Evolutionary conservation across 2,888 invertebrate species (phyloP).

Genomic region (Spilosoma lubricipeda): DNA sequence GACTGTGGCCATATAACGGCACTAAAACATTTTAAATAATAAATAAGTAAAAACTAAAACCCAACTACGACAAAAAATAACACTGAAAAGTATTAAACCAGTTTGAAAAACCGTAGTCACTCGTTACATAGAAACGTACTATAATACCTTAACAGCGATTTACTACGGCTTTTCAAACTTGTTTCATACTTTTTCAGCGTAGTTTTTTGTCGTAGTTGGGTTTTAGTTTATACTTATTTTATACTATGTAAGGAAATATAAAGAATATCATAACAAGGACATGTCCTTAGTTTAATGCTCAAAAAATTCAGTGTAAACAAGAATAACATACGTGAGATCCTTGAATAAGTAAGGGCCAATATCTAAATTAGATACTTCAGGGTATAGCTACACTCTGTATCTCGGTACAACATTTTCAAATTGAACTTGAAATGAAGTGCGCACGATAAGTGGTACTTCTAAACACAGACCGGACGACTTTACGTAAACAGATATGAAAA

Average conservation of each 20-base stretch:
- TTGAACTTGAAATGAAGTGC: background rate
- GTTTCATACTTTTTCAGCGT: too few relatives aligned
- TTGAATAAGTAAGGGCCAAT: background rate
- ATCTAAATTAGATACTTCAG: background rate
- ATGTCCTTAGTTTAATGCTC: constrained; percentile 2
- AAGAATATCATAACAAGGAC: background rate
- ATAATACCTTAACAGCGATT: too few relatives aligned
- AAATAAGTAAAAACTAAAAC: too few relatives aligned
- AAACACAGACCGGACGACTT: background rate
- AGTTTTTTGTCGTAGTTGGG: too few relatives aligned
- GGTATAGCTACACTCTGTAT: background rate
- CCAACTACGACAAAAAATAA: too few relatives aligned
- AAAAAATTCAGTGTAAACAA: background rate
- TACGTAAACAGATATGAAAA: background rate
- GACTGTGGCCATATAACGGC: too few relatives aligned
- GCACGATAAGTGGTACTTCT: background rate
- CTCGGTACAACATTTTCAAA: background rate
- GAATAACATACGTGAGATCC: background rate
- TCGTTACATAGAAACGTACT: too few relatives aligned
- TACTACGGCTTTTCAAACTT: too few relatives aligned
- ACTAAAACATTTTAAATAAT: too few relatives aligned
- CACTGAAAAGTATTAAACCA: too few relatives aligned
- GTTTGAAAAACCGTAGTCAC: too few relatives aligned
- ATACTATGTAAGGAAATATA: background rate
- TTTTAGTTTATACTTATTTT: too few relatives aligned